Evolutionary conservation across 2,888 invertebrate species (phyloP).

Genomic region (Habroteleia sp.): DNA sequence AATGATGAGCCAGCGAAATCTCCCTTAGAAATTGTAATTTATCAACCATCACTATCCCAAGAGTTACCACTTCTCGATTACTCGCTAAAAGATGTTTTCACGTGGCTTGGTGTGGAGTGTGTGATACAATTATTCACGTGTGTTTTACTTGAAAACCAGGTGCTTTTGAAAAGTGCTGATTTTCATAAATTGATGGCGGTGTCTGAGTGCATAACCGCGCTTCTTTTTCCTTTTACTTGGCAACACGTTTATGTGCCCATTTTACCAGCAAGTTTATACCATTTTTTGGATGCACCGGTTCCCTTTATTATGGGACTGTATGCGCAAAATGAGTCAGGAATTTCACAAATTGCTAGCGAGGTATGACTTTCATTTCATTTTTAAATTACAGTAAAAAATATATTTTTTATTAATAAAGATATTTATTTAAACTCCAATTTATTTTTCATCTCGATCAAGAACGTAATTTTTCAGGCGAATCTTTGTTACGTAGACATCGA

Average conservation of each 20-base stretch:
- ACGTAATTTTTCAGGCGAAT: conserved; percentile 89
- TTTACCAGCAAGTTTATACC: conserved; percentile 95
- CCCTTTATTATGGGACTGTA: conserved; percentile 98
- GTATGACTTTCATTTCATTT: conserved; percentile 66
- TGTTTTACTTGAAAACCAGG: conserved; percentile 97
- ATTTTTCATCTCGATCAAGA: no score
- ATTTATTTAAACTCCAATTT: no score
- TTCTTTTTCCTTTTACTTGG: conserved; percentile 98
- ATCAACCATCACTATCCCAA: conserved; percentile 88
- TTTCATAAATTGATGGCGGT: conserved; percentile 98
- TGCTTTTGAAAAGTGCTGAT: conserved; percentile 96
- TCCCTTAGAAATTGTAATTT: conserved; percentile 84
- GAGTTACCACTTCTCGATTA: conserved; percentile 98
- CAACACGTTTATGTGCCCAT: conserved; percentile 99
- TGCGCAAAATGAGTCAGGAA: conserved; percentile 79
- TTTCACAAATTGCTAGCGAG: conserved; percentile 81
- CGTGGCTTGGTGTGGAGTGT: conserved; percentile 94
- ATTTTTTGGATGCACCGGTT: conserved; percentile 99
- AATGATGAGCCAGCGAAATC: conserved; percentile 79
- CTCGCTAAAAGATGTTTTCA: conserved; percentile 92
- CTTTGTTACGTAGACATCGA: conserved; percentile 98
- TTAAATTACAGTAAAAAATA: not conserved
- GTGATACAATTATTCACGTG: conserved; percentile 97
- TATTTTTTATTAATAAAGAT: conserved; percentile 2
- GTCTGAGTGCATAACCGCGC: conserved; percentile 94